Conservation (phyloP, 2,113 vertebrate genomes). For the Rhipidura dahli region DNA sequence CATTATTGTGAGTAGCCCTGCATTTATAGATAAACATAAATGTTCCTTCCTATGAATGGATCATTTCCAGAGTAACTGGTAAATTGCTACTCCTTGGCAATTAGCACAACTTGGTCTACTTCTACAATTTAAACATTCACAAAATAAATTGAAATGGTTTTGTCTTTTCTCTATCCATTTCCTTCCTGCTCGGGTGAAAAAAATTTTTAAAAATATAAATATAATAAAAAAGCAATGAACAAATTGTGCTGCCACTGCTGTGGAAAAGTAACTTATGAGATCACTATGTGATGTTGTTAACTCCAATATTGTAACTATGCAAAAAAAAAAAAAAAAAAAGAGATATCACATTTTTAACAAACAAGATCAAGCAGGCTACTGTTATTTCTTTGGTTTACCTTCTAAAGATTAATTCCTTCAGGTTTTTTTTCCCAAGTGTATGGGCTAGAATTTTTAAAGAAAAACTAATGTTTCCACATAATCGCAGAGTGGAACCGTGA, state of each 20-base stretch:
- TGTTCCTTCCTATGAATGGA: neutral
- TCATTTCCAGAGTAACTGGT: neutral
- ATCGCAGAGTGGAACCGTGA: neutral
- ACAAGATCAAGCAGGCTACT: neutral
- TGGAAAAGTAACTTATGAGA: neutral
- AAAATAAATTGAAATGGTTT: neutral
- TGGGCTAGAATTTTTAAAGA: neutral
- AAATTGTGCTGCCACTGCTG: neutral
- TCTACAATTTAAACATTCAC: neutral
- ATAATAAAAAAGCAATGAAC: neutral
- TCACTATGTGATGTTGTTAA: neutral
- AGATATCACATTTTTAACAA: neutral
- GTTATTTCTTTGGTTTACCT: neutral
- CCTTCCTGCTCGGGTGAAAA: accelerated
- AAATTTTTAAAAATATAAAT: no score
- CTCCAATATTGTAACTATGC: neutral
- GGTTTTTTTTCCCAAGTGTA: neutral
- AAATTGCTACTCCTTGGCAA: neutral
- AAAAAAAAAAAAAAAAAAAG: neutral
- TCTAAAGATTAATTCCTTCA: neutral
- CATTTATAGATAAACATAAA: neutral
- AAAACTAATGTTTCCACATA: neutral
- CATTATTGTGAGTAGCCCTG: neutral
- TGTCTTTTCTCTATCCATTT: neutral
- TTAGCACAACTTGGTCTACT: neutral